Evolutionary conservation across 64 coral and sea anemone species (phyloP).

Genomic region (Dendrophyllia cribrosa): DNA sequence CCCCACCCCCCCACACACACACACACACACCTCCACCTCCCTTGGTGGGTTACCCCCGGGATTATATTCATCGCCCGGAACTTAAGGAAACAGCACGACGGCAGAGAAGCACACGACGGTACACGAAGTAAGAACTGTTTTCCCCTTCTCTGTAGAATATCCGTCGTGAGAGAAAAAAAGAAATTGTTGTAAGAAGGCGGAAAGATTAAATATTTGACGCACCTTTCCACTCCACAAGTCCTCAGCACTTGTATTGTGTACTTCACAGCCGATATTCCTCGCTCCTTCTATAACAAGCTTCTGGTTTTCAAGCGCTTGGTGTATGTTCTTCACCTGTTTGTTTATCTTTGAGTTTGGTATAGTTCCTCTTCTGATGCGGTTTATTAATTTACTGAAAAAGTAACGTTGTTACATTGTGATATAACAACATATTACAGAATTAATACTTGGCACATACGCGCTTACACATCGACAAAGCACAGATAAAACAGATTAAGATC

Average conservation of each 20-base stretch:
- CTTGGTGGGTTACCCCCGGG: too few relatives aligned
- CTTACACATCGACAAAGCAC: too few relatives aligned
- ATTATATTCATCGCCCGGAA: too few relatives aligned
- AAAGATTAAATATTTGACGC: background rate
- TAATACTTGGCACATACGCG: too few relatives aligned
- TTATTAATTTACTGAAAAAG: conserved; percentile 30
- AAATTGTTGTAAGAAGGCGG: background rate
- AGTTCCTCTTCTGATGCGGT: conserved; percentile 26
- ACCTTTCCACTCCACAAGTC: conserved; percentile 44
- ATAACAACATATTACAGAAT: too few relatives aligned
- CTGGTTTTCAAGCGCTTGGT: conserved; percentile 24
- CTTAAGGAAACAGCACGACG: too few relatives aligned
- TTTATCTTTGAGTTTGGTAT: background rate
- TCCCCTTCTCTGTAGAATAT: too few relatives aligned
- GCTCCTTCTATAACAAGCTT: conserved; percentile 4
- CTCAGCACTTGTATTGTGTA: background rate
- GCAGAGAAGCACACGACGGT: too few relatives aligned
- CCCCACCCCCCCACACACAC: too few relatives aligned
- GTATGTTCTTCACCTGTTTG: background rate
- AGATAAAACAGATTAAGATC: background rate
- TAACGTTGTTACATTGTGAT: background rate
- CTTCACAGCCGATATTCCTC: background rate
- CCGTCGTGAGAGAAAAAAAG: background rate
- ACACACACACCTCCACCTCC: too few relatives aligned
- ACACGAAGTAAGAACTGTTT: too few relatives aligned